These are phyloP conservation scores for Chaenocephalus aceratus DNA, from an alignment of 2,113 vertebrate genomes.

Conservation along the genomic window DNA sequence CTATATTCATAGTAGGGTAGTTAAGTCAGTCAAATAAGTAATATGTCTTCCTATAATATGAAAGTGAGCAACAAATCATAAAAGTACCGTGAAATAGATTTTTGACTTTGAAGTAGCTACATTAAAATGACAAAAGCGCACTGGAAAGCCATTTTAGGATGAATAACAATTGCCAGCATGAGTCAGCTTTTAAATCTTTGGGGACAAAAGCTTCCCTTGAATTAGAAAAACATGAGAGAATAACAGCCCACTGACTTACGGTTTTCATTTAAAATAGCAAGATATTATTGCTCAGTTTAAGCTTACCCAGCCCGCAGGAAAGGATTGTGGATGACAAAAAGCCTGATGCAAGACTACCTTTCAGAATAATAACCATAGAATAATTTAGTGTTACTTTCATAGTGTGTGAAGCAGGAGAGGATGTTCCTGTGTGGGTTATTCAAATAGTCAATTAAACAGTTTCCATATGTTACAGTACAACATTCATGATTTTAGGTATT, in stretches of 20 bases:
- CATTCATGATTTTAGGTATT: conserved; percentile 43
- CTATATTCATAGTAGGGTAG: not conserved
- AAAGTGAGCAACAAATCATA: conserved; percentile 4
- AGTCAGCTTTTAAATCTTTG: conserved; percentile 50
- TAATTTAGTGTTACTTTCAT: not conserved
- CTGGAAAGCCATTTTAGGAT: conserved; percentile 50
- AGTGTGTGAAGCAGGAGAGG: not conserved
- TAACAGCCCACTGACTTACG: conserved; percentile 27
- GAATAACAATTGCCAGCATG: conserved; percentile 58
- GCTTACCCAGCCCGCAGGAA: conserved; percentile 16
- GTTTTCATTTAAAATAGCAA: conserved; percentile 57
- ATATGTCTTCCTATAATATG: conserved; percentile 15
- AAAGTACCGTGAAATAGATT: conserved; percentile 32
- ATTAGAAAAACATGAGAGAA: conserved; percentile 49
- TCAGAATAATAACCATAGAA: conserved; percentile 3
- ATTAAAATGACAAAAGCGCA: conserved; percentile 59
- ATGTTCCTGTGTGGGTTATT: conserved; percentile 4
- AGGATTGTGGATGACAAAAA: conserved; percentile 29
- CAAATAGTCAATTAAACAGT: conserved; percentile 47
- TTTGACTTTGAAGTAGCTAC: conserved; percentile 53
- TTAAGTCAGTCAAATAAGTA: not conserved
- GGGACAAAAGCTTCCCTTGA: conserved; percentile 46
- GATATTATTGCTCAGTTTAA: conserved; percentile 54
- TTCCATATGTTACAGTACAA: conserved; percentile 39
- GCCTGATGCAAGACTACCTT: conserved; percentile 13